A percentile compares a stretch with the other conserved stretches of the same genome.
phyloP scores from a whole-genome alignment of 2,888 invertebrate genomes.

The Acleris sparsana region DNA sequence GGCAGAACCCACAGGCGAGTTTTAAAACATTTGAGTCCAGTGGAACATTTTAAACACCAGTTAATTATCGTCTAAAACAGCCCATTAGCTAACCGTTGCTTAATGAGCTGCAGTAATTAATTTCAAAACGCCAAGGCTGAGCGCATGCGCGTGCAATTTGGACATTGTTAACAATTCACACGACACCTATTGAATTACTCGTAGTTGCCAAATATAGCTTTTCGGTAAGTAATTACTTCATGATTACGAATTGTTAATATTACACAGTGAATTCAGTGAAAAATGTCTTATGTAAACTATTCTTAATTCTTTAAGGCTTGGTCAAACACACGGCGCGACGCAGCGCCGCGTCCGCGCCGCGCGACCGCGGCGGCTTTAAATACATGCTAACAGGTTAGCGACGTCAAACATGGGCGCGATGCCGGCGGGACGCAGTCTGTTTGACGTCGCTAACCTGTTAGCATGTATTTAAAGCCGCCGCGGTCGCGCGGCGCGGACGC shows the following conservation, averaged over 20 bases:
- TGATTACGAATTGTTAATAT: not conserved
- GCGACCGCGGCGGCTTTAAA: too few relatives aligned
- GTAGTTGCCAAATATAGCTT: not conserved
- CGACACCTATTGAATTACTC: not conserved
- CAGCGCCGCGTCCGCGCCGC: too few relatives aligned
- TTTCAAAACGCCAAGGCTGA: constrained; percentile 17
- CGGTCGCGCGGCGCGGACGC: too few relatives aligned
- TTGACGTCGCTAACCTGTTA: too few relatives aligned
- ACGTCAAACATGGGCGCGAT: too few relatives aligned
- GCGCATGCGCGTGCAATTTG: not conserved
- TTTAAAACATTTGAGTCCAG: not conserved
- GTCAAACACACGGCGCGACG: too few relatives aligned
- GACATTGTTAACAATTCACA: constrained; percentile 14
- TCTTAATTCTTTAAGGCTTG: too few relatives aligned
- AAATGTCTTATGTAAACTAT: too few relatives aligned
- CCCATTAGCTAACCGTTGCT: constrained; percentile 11
- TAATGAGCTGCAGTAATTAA: constrained; percentile 8
- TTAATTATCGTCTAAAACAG: constrained; percentile 7
- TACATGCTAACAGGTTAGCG: too few relatives aligned
- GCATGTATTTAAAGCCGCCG: too few relatives aligned
- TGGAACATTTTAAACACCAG: constrained; percentile 1
- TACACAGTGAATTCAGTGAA: not conserved
- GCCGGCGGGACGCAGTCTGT: too few relatives aligned
- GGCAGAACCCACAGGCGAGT: too few relatives aligned
- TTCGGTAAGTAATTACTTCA: constrained; percentile 2